Percentiles rank a stretch among this genome's conserved stretches.
phyloP scores from a whole-genome alignment of 2,113 vertebrate genomes.

The Machaerirhynchus nigripectus region DNA sequence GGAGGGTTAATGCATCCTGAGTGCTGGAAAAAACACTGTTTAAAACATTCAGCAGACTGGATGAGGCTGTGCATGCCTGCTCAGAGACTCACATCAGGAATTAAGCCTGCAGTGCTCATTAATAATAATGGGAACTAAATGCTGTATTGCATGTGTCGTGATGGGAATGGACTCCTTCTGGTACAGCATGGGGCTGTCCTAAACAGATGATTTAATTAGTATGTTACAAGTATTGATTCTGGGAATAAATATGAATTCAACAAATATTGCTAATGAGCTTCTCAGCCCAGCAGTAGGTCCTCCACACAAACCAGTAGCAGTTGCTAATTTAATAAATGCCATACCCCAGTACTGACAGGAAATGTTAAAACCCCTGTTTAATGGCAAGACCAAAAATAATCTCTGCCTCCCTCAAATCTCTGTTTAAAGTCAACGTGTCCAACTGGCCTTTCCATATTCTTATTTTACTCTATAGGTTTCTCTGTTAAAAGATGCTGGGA shows the following conservation, averaged over 20 bases:
- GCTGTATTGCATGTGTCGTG: neutral
- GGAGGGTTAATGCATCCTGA: neutral
- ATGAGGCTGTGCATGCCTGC: neutral
- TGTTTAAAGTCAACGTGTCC: neutral
- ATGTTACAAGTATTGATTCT: conserved; percentile 50
- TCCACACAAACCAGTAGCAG: neutral
- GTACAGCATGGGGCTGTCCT: conserved; percentile 36
- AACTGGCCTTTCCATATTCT: neutral
- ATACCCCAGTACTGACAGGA: neutral
- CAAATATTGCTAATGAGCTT: conserved; percentile 47
- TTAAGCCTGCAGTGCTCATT: conserved; percentile 49
- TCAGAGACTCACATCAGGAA: conserved; percentile 33
- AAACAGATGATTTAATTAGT: conserved; percentile 57
- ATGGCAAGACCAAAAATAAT: neutral
- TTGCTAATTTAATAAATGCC: conserved; percentile 5
- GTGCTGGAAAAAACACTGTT: neutral
- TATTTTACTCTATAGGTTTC: neutral
- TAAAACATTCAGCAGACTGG: neutral
- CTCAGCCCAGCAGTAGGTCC: conserved; percentile 12
- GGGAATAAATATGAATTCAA: conserved; percentile 51
- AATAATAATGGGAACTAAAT: conserved; percentile 61
- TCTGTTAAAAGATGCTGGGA: neutral
- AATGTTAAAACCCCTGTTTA: neutral
- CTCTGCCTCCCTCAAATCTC: neutral
- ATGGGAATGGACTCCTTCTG: neutral